phyloP scores from a whole-genome alignment of 2,888 invertebrate species.

The Philhelius pedissequus region DNA sequence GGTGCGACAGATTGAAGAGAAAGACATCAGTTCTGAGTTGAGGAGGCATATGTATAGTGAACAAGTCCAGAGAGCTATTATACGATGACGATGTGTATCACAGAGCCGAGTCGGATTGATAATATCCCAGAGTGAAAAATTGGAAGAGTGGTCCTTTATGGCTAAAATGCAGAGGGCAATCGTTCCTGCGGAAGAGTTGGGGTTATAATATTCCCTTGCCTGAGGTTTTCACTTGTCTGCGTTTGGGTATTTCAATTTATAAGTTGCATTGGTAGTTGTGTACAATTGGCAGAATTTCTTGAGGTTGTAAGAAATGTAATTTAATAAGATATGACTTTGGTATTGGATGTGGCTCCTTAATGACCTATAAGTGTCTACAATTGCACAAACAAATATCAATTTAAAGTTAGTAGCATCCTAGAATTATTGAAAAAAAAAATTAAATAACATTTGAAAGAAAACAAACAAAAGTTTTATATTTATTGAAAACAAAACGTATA shows the following conservation, averaged over 20 bases:
- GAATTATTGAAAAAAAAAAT: no score
- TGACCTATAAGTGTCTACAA: no score
- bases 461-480: no score
- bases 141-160: conserved; percentile 47
- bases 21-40: conserved; percentile 41
- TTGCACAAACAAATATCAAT: no score
- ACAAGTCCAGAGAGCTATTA: conserved; percentile 1
- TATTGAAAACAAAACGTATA: no score
- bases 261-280: conserved; percentile 24
- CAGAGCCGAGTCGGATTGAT: conserved; percentile 25
- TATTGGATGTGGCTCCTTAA: no score
- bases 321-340: neutral
- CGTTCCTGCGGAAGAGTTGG: conserved; percentile 1
- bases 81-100: conserved; percentile 14
- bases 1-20: conserved; percentile 56
- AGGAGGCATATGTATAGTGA: conserved; percentile 14
- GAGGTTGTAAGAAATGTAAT: neutral
- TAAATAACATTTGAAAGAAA: no score
- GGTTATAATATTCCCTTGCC: conserved; percentile 22
- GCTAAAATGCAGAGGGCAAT: conserved; percentile 44
- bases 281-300: conserved; percentile 14
- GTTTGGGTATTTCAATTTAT: conserved; percentile 25
- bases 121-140: conserved; percentile 36
- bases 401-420: no score
- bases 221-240: conserved; percentile 26